Percentiles rank a stretch among this genome's conserved stretches.
phyloP scores from a whole-genome alignment of 2,113 vertebrate species.

The Triplophysa rosa region DNA sequence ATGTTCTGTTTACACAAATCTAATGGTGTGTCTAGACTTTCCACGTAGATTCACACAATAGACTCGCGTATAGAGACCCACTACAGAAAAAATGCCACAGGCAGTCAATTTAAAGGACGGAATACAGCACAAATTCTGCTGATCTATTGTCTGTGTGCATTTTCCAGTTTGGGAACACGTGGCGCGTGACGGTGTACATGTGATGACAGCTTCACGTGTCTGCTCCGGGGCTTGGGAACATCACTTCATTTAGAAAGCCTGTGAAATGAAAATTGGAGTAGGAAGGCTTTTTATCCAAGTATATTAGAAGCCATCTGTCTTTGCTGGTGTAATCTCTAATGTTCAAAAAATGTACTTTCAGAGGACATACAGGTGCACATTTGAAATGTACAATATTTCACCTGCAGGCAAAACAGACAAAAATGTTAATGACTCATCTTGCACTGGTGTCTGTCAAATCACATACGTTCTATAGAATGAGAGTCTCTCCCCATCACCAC shows the following conservation, averaged over 20 bases:
- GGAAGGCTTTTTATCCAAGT: not conserved
- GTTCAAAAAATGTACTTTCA: no score
- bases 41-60: not conserved
- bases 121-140: not conserved
- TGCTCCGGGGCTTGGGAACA: not conserved
- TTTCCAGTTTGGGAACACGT: not conserved
- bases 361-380: no score
- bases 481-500: no score
- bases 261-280: not conserved
- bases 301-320: not conserved
- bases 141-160: not conserved
- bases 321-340: no score
- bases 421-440: no score
- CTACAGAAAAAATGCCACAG: not conserved
- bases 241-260: not conserved
- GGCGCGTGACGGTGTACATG: not conserved
- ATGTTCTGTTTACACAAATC: not conserved
- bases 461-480: no score
- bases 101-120: not conserved
- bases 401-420: no score
- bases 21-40: not conserved
- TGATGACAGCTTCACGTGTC: conserved; percentile 18
- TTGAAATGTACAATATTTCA: no score
- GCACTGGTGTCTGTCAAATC: no score
- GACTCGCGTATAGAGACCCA: not conserved